Conservation (phyloP, 2,797 vertebrate genomes). For the Eleutherodactylus coqui region DNA sequence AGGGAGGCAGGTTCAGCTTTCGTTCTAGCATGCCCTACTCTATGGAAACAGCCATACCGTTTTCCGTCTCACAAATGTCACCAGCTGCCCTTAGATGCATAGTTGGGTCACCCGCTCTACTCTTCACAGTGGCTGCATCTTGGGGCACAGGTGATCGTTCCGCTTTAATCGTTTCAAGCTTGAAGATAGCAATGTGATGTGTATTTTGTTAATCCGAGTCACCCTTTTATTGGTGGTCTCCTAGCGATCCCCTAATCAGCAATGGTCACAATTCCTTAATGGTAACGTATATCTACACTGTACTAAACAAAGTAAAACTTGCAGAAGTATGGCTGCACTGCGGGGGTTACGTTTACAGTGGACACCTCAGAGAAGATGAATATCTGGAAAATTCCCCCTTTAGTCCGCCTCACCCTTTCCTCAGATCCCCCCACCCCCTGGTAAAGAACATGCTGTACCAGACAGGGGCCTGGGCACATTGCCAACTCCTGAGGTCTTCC, state of each 20-base stretch:
- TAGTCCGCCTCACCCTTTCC: constrained; percentile 27
- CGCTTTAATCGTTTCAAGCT: neutral
- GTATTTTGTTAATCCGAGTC: neutral
- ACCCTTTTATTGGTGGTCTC: neutral
- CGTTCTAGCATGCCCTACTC: neutral
- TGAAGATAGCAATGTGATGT: neutral
- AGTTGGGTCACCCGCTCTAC: neutral
- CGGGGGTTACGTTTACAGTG: constrained; percentile 45
- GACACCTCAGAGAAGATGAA: constrained; percentile 54
- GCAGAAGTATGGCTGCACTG: constrained; percentile 12
- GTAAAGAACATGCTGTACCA: constrained; percentile 66
- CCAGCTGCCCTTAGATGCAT: neutral
- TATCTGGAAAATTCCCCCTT: constrained; percentile 50
- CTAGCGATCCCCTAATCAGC: neutral
- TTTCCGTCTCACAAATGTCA: neutral
- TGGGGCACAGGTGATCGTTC: neutral
- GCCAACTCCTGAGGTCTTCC: constrained; percentile 61
- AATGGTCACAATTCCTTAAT: neutral
- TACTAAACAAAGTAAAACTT: constrained; percentile 14
- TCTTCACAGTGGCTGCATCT: neutral
- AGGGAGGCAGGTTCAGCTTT: neutral
- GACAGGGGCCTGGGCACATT: constrained; percentile 61
- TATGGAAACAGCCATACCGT: neutral
- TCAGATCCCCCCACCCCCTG: constrained; percentile 49
- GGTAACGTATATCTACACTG: neutral